Evolutionary conservation across 1,140 invertebrate genomes (phyloP).

Genomic region (Pomacea maculata): DNA sequence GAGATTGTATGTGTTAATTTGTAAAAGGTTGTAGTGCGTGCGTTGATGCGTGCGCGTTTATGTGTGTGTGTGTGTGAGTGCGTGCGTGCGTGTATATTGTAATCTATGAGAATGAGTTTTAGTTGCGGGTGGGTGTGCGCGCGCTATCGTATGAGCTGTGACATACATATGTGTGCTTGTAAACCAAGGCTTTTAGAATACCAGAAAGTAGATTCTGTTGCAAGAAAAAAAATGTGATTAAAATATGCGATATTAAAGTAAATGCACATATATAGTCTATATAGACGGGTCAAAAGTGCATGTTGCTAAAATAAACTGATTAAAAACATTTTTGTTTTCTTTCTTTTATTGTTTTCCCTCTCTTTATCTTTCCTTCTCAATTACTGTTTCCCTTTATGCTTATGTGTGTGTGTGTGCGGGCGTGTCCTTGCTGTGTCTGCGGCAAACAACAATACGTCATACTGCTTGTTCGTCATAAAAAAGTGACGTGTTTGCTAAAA

Average conservation of each 20-base stretch:
- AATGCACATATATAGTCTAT: too few species aligned
- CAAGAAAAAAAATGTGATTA: too few species aligned
- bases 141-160: neutral
- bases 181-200: neutral
- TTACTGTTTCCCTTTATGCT: neutral
- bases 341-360: neutral
- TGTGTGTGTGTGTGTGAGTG: neutral
- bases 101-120: neutral
- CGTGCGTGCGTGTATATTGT: neutral
- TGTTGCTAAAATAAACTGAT: too few species aligned
- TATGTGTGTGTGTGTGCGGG: constrained; percentile 10
- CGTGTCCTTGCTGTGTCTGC: neutral
- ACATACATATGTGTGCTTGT: neutral
- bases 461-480: too few species aligned
- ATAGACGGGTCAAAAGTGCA: too few species aligned
- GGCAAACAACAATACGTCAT: too few species aligned
- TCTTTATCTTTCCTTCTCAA: neutral
- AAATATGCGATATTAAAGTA: too few species aligned
- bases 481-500: too few species aligned
- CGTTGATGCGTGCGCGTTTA: neutral
- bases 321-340: neutral
- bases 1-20: too few species aligned
- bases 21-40: neutral
- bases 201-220: too few species aligned
- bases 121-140: neutral